Base-by-base conservation (phyloP, 2,888 invertebrate genomes). In the Phania funesta region DNA sequence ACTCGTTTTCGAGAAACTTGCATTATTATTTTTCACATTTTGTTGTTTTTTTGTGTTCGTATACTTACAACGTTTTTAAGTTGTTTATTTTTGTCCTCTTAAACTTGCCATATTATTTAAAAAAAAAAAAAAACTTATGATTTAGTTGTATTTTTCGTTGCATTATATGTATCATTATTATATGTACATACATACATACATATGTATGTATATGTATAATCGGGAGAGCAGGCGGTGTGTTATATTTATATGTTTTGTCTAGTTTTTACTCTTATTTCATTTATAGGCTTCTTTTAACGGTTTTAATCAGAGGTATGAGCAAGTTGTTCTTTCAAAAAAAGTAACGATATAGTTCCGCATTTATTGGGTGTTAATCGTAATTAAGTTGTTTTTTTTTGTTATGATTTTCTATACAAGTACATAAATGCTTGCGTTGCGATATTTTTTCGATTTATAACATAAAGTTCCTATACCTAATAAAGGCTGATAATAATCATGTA, bases 281-380 rank as follows among this genome's bases (percentile, higher is more conserved):
- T 78, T 71, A 64, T 78, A 68, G 64, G 35, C 58, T 78, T 71
- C 70, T 70, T 70, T 64, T 78, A 78, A 71, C 77, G 77, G 77
- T 70, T 78, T 78, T 56, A 64, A 71, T 78, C 52, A 65, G 44
- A 54, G 56, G 32, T 70, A 54, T 77, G 54, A 46, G 54, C 46
- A 62, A 70, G 60, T 68, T 50, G 46, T 62, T 46, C 20, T 60
- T 9, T 4, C 13, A 29, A 16, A 52, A 71, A 48, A 64, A 64
- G 77, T 44, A n/a, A n/a, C n/a, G n/a, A n/a, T n/a, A n/a, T n/a
- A 26, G 70, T 64, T 68, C 46, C 62, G 18, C 3, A 24, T 58
- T 11, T 38, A 8, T 56, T 70, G n/a, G 24, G 16, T 52, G 65
- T 50, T 50, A 65, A 52, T 29, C n/a, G n/a, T n/a, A n/a, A n/a